Percentiles rank a stretch among this genome's conserved stretches.
Conservation (phyloP, 2,797 vertebrate species). For the Gouania willdenowi region DNA sequence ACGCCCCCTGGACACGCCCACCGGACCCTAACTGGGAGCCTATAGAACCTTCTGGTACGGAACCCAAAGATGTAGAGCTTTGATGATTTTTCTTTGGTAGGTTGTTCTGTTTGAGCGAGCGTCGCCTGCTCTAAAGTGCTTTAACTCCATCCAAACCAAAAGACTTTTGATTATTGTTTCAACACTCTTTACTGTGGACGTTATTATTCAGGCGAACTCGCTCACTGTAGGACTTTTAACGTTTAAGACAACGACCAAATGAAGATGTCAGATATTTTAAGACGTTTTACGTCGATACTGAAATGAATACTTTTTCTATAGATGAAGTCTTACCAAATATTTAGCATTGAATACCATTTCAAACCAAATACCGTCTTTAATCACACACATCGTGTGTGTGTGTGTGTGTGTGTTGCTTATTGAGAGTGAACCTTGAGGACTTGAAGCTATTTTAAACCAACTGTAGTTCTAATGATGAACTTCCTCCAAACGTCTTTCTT, state of each 20-base stretch:
- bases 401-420: no score
- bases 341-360: no score
- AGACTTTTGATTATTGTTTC: constrained; percentile 23
- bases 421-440: no score
- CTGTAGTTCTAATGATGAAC: no score
- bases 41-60: no score
- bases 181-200: constrained; percentile 8
- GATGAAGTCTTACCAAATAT: constrained; percentile 70
- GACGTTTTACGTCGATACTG: constrained; percentile 66
- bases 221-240: constrained; percentile 32
- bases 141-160: constrained; percentile 62
- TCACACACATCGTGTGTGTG: no score
- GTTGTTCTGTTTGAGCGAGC: constrained; percentile 49
- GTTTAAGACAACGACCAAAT: constrained; percentile 67
- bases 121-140: constrained; percentile 54
- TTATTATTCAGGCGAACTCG: background rate
- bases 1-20: no score
- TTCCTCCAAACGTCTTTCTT: constrained; percentile 42
- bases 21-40: no score
- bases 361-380: no score
- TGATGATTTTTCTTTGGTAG: constrained; percentile 62
- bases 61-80: constrained; percentile 75
- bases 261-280: constrained; percentile 76
- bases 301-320: constrained; percentile 40
- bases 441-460: no score